These are phyloP conservation scores for Parazoanthus swiftii DNA, from an alignment of 92 coral and sea anemone genomes.

Conservation along the genomic window DNA sequence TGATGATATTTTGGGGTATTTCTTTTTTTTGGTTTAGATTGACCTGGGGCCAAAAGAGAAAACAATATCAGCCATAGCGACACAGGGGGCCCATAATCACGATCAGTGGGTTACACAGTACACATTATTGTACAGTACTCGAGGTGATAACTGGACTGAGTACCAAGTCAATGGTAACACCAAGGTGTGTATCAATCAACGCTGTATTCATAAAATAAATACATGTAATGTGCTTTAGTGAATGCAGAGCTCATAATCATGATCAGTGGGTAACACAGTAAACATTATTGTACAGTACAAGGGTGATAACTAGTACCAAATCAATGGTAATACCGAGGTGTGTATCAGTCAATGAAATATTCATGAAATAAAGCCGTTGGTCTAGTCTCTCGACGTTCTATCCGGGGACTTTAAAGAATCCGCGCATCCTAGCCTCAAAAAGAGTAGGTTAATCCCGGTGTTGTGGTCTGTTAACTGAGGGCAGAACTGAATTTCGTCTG, in stretches of 20 bases:
- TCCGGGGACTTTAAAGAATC: too few relatives aligned
- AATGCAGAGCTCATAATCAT: too few relatives aligned
- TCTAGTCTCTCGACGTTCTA: too few relatives aligned
- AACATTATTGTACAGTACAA: too few relatives aligned
- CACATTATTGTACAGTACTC: constrained; percentile 53
- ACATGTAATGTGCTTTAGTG: too few relatives aligned
- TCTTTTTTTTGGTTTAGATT: constrained; percentile 36
- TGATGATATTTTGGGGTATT: not conserved
- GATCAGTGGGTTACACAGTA: constrained; percentile 70
- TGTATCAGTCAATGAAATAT: not conserved
- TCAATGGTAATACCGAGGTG: constrained; percentile 51
- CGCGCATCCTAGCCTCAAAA: too few relatives aligned
- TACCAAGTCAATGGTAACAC: constrained; percentile 40
- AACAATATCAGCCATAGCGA: constrained; percentile 52
- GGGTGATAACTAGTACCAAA: constrained; percentile 51
- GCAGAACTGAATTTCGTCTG: too few relatives aligned
- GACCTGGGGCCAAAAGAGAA: constrained; percentile 70
- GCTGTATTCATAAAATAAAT: too few relatives aligned
- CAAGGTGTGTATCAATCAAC: constrained; percentile 40
- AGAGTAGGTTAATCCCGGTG: too few relatives aligned
- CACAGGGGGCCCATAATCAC: constrained; percentile 68
- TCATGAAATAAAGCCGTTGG: too few relatives aligned
- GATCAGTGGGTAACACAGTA: too few relatives aligned
- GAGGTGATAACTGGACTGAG: constrained; percentile 59
- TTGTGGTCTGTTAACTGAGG: too few relatives aligned